Base-by-base conservation (phyloP, 2,888 invertebrate genomes). In the Nomada fabriciana region DNA sequence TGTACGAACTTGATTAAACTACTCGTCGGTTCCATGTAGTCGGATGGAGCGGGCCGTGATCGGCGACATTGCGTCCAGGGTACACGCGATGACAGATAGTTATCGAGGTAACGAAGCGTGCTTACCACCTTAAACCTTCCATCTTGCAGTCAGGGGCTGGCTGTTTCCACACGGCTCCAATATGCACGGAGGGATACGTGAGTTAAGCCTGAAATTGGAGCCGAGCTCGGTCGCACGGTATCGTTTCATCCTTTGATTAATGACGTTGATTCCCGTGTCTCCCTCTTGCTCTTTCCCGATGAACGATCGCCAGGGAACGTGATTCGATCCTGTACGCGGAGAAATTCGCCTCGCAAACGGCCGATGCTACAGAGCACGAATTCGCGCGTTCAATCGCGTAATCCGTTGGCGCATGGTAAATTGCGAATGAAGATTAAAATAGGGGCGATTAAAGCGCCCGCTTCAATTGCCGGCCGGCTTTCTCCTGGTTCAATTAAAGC, bases 61-160 rank as follows among this genome's bases (percentile, higher is more conserved):
- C 86, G 68, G 71, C 57, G 81, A 81, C 76, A 69, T 42, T 67
- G 67, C 61, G 42, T 60, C 53, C 61, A 76, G 57, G 53, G 57
- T 50, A 55, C 65, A 61, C 78, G 55, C 76, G 87, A 87, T 86
- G 87, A 87, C 84, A 76, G 81, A 87, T 87, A 87, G 85, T 87
- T 86, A 79, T 86, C 84, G 72, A 72, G 59, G 76, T 79, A 87
- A 86, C 81, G 85, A 87, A 79, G 65, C 84, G 81, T 78, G 76
- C 52, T 71, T 76, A 71, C 71, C 67, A 69, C 75, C 75, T 71
- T 81, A 68, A 71, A 82, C 75, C 71, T 60, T 59, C 59, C 55
- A 36, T 36, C 79, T 43, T 53, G 25, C 57, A 63, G 11, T 60
- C 11, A 23, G 11, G 23, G 47, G 29, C 61, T 55, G 53, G 29